A percentile compares a stretch with the other conserved stretches of the same genome.
These are phyloP conservation scores for Umimayanthus kanabou DNA, from an alignment of 92 coral and sea anemone genomes.

Conservation along the genomic window DNA sequence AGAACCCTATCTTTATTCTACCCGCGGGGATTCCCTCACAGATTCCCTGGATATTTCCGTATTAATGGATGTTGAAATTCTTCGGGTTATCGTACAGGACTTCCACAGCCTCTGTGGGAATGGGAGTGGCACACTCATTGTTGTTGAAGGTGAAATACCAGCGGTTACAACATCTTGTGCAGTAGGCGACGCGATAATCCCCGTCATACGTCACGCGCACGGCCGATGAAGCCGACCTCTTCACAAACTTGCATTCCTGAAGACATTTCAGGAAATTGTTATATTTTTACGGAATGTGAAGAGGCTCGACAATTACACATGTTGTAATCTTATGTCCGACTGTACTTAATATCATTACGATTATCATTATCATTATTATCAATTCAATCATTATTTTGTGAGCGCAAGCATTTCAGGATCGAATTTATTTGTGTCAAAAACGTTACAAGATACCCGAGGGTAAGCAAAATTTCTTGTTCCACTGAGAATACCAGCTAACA, in stretches of 20 bases:
- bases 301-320: no score
- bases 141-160: slow-evolving; percentile 4
- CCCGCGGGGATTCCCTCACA: neutral
- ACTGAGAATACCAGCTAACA: no score
- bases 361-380: no score
- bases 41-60: neutral
- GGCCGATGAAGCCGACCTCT: neutral
- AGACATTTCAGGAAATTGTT: neutral
- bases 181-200: neutral
- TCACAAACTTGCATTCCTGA: neutral
- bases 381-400: no score
- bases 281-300: no score
- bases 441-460: no score
- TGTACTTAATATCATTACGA: no score
- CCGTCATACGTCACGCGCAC: neutral
- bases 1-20: neutral
- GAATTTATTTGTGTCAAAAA: no score
- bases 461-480: no score
- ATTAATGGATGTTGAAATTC: neutral
- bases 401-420: no score
- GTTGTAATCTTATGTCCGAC: no score
- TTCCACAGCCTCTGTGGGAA: neutral
- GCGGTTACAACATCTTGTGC: neutral
- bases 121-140: neutral
- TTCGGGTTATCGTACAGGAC: neutral